These are phyloP conservation scores for Epizoanthus ramosus DNA, from an alignment of 92 coral and sea anemone genomes.

Conservation along the genomic window DNA sequence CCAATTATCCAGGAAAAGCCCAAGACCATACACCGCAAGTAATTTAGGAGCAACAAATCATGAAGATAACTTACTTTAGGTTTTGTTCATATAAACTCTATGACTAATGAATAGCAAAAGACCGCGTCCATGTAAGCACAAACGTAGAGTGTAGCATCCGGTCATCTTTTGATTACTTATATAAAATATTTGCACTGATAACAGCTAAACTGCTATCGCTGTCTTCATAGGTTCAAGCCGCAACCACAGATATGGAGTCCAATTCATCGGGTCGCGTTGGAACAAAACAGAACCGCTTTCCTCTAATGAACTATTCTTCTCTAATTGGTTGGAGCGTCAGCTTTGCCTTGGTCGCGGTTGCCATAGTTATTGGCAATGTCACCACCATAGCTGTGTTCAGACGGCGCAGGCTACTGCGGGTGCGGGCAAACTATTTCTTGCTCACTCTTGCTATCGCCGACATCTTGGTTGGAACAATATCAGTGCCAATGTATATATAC, in stretches of 20 bases:
- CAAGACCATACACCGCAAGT: too few relatives aligned
- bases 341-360: conserved; percentile 67
- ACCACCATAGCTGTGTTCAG: conserved; percentile 78
- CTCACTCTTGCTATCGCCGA: conserved; percentile 77
- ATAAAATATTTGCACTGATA: neutral
- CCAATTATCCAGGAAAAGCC: too few relatives aligned
- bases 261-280: neutral
- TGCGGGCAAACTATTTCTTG: conserved; percentile 82
- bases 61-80: too few relatives aligned
- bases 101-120: too few relatives aligned
- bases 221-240: conserved; percentile 8
- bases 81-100: too few relatives aligned
- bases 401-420: conserved; percentile 67
- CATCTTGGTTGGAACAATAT: conserved; percentile 69
- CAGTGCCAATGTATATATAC: conserved; percentile 75
- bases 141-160: too few relatives aligned
- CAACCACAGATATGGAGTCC: conserved; percentile 5
- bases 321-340: conserved; percentile 65
- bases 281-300: neutral
- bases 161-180: neutral
- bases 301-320: conserved; percentile 51
- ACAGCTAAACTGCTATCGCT: neutral
- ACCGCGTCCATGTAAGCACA: too few relatives aligned
- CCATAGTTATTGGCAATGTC: conserved; percentile 65
- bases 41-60: too few relatives aligned